Conservation (phyloP, 2,888 invertebrate genomes). For the Crioceris asparagi region DNA sequence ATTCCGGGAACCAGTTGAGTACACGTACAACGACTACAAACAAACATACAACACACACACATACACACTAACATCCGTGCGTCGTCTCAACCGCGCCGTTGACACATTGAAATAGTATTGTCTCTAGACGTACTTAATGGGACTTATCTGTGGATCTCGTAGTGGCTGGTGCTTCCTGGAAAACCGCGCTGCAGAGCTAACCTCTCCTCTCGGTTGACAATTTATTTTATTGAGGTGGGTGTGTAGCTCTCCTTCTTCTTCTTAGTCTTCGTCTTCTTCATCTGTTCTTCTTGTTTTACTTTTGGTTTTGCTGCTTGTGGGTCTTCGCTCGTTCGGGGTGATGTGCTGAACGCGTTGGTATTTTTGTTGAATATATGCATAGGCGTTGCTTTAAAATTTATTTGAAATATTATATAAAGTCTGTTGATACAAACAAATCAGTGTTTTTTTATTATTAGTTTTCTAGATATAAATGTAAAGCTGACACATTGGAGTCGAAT, state of each 20-base stretch:
- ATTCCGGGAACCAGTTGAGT: no score
- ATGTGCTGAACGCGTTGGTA: conserved; percentile 5
- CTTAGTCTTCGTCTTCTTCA: conserved; percentile 8
- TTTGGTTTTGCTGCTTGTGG: neutral
- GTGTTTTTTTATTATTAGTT: no score
- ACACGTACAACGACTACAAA: conserved; percentile 1
- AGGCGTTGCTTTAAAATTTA: neutral
- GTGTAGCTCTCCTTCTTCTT: conserved; percentile 21
- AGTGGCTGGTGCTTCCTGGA: conserved; percentile 38
- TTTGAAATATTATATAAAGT: neutral
- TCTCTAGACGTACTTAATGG: conserved; percentile 41
- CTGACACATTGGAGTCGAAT: no score
- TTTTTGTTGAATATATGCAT: conserved; percentile 3
- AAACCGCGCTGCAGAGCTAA: conserved; percentile 21
- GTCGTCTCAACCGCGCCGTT: conserved; percentile 20
- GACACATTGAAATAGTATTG: conserved; percentile 42
- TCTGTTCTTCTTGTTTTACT: neutral
- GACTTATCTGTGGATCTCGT: conserved; percentile 38
- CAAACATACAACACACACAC: neutral
- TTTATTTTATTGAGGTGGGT: conserved; percentile 39
- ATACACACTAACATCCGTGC: no score
- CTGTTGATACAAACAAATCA: neutral
- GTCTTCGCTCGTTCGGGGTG: neutral
- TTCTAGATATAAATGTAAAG: no score
- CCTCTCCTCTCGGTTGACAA: conserved; percentile 35